phyloP scores from a whole-genome alignment of 2,888 invertebrate genomes.

The Asteroscopus sphinx region DNA sequence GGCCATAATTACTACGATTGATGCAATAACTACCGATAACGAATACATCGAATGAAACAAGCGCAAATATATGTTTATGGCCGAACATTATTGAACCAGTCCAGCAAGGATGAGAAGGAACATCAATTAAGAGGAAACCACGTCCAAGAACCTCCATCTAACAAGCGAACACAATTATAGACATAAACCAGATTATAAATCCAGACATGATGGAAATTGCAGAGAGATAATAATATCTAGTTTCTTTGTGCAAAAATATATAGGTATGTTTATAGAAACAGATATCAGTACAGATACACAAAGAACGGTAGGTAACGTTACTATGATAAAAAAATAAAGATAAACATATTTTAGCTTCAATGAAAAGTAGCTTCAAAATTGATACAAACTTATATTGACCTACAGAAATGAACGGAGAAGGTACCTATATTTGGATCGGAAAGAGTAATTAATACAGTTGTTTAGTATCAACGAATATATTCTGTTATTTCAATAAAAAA shows the following conservation, averaged over 20 bases:
- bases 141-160: conserved; percentile 40
- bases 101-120: conserved; percentile 35
- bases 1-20: conserved; percentile 62
- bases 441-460: not conserved
- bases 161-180: conserved; percentile 45
- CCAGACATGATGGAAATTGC: conserved; percentile 27
- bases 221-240: conserved; percentile 26
- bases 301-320: not conserved
- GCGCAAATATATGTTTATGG: conserved; percentile 50
- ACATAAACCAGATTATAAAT: conserved; percentile 43
- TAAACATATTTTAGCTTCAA: too few relatives aligned
- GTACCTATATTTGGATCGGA: not conserved
- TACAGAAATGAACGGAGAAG: too few relatives aligned
- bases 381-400: too few relatives aligned
- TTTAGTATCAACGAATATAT: not conserved
- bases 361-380: too few relatives aligned
- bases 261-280: not conserved
- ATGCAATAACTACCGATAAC: conserved; percentile 59
- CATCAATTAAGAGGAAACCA: conserved; percentile 52
- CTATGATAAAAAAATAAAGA: too few relatives aligned
- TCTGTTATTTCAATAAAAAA: not conserved
- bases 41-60: conserved; percentile 58
- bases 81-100: conserved; percentile 42
- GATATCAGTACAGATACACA: not conserved
- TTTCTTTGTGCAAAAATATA: conserved; percentile 7